Evolutionary conservation across 2,113 vertebrate species (phyloP).

Genomic region (Mesitornis unicolor): DNA sequence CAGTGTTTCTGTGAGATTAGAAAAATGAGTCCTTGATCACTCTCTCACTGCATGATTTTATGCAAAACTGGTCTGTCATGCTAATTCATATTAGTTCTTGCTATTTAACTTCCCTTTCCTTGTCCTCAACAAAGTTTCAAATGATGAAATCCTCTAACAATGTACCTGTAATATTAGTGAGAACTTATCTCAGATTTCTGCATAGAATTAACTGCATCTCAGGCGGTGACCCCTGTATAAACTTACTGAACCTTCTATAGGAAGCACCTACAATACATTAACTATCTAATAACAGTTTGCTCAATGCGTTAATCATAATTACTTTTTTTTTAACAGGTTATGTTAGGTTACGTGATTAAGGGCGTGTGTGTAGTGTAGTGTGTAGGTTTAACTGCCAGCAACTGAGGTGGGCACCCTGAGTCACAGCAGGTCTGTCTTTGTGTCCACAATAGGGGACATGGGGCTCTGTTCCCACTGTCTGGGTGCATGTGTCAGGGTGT

Average conservation of each 20-base stretch:
- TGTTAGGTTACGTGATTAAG: background rate
- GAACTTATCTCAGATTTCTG: background rate
- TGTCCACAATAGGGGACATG: rapidly evolving
- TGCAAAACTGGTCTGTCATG: background rate
- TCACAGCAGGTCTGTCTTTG: background rate
- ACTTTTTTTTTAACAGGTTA: background rate
- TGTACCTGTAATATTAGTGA: background rate
- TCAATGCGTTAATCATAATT: background rate
- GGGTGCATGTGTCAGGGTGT: background rate
- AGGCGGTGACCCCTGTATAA: background rate
- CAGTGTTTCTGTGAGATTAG: background rate
- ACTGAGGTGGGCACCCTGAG: background rate
- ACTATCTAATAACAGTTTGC: background rate
- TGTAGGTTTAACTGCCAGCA: background rate
- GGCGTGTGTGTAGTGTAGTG: too few species aligned
- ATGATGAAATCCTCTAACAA: background rate
- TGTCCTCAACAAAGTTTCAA: background rate
- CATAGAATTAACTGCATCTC: background rate
- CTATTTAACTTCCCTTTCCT: background rate
- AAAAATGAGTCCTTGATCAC: background rate
- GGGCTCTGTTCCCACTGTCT: background rate
- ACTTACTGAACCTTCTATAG: background rate
- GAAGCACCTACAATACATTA: background rate
- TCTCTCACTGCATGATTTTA: background rate
- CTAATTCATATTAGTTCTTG: background rate